Conservation (phyloP, 2,888 invertebrate genomes). For the Diploptera punctata region DNA sequence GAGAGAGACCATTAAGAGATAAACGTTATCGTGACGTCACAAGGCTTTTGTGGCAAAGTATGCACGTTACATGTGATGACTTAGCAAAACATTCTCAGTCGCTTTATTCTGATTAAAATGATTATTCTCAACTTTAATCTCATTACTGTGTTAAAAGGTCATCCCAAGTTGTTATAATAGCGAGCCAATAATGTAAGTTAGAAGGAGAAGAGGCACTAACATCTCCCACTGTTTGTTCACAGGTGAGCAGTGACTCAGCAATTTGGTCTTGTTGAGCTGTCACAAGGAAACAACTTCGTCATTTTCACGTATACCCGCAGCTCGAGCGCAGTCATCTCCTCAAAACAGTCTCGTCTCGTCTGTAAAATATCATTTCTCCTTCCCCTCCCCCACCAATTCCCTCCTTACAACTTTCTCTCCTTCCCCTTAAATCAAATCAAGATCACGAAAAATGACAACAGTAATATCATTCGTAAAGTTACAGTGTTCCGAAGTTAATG, state of each 20-base stretch:
- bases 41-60: conserved; percentile 1
- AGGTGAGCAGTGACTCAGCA: conserved; percentile 3
- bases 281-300: neutral
- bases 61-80: neutral
- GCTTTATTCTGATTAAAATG: no score
- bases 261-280: neutral
- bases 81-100: no score
- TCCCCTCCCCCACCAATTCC: neutral
- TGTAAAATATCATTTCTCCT: neutral
- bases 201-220: no score
- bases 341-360: neutral
- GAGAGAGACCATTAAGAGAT: neutral
- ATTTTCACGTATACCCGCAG: neutral
- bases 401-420: neutral
- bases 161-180: no score
- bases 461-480: no score
- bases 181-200: no score
- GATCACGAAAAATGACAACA: no score
- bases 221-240: no score
- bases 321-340: neutral
- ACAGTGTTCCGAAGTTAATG: no score
- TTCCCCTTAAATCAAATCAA: no score
- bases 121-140: no score
- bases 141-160: no score
- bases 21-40: conserved; percentile 20